A percentile compares a stretch with the other conserved stretches of the same genome.
These are phyloP conservation scores for Zaprionus camerounensis DNA, from an alignment of 1,140 invertebrate species.

Conservation along the genomic window DNA sequence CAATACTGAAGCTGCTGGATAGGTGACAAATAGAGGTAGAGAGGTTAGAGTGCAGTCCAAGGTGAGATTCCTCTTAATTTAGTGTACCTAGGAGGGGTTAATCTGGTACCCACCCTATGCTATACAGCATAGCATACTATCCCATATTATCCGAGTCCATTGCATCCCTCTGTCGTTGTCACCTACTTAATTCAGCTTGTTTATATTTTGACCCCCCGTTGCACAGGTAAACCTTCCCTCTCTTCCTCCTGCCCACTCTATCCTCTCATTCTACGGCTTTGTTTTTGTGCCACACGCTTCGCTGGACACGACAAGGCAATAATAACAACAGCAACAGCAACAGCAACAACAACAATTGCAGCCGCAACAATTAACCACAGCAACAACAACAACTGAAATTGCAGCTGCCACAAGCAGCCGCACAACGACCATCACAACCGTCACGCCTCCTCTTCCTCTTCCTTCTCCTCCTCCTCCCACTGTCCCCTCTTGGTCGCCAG, in stretches of 20 bases:
- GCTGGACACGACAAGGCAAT: constrained; percentile 43
- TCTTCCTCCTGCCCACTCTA: neutral
- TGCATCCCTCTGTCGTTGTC: neutral
- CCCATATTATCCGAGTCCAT: neutral
- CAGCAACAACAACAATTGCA: constrained; percentile 27
- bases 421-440: constrained; percentile 50
- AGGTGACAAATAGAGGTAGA: no score
- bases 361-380: constrained; percentile 33
- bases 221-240: neutral
- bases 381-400: constrained; percentile 21
- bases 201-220: constrained; percentile 4
- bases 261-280: neutral
- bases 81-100: neutral
- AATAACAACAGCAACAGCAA: constrained; percentile 29
- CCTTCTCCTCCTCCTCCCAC: neutral
- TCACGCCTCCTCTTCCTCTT: neutral
- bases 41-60: no score
- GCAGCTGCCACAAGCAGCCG: constrained; percentile 25
- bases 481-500: neutral
- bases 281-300: constrained; percentile 43
- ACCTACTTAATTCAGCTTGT: constrained; percentile 1
- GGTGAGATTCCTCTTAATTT: neutral
- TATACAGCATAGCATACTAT: neutral
- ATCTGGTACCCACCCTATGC: neutral
- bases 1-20: no score